Percentiles rank a stretch among this genome's conserved stretches.
Conservation (phyloP, 2,113 vertebrate species). For the Istiophorus platypterus region DNA sequence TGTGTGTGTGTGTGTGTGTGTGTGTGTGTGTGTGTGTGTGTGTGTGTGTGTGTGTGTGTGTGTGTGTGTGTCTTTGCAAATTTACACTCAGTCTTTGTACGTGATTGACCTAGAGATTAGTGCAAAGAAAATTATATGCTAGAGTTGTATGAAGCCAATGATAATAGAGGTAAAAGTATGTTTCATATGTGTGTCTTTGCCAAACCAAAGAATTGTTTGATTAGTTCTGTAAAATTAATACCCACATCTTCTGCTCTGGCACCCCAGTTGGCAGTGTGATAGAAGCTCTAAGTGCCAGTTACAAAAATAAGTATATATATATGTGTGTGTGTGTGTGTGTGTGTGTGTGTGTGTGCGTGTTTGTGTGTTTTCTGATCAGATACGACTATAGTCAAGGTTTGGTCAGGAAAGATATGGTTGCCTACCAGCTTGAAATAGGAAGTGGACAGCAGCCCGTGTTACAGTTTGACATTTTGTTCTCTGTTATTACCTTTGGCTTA, state of each 20-base stretch:
- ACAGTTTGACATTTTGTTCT: not conserved
- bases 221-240: constrained; percentile 25
- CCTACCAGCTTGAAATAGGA: not conserved
- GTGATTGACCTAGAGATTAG: constrained; percentile 67
- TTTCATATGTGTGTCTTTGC: constrained; percentile 8
- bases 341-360: no score
- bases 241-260: not conserved
- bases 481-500: not conserved
- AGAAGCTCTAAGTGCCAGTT: not conserved
- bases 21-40: constrained; percentile 35
- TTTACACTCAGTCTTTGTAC: constrained; percentile 56
- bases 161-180: constrained; percentile 46
- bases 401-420: not conserved
- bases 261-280: not conserved
- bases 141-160: constrained; percentile 42
- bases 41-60: constrained; percentile 48
- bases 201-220: constrained; percentile 23
- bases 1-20: constrained; percentile 43
- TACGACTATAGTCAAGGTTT: not conserved
- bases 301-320: not conserved
- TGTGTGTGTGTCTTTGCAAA: constrained; percentile 40
- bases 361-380: not conserved
- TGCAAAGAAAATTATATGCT: constrained; percentile 60
- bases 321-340: no score
- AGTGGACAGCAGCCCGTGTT: not conserved